These are phyloP conservation scores for Chouioia cunea DNA, from an alignment of 2,888 invertebrate species.

Conservation along the genomic window DNA sequence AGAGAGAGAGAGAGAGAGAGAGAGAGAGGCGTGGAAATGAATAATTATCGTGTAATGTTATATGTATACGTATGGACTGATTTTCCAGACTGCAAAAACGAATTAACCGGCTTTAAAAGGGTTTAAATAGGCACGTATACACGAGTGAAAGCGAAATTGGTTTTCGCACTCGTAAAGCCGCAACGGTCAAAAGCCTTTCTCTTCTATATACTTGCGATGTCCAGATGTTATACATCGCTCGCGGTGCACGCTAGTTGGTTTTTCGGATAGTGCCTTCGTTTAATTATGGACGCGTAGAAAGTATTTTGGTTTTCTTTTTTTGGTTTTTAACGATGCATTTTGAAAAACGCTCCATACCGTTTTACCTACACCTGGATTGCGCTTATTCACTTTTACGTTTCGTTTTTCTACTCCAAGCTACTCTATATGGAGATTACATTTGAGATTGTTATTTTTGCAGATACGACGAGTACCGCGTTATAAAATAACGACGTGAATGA, in stretches of 20 bases:
- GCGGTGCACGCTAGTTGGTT: background rate
- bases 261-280: constrained; percentile 27
- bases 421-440: too few relatives aligned
- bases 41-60: too few relatives aligned
- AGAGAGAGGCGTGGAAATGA: too few relatives aligned
- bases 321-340: background rate
- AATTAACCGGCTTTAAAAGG: constrained; percentile 16
- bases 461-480: too few relatives aligned
- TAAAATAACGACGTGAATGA: too few relatives aligned
- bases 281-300: constrained; percentile 5
- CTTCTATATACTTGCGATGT: constrained; percentile 27
- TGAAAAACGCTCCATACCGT: too few relatives aligned
- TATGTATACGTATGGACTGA: background rate
- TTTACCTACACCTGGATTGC: too few relatives aligned
- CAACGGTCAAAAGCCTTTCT: constrained; percentile 34
- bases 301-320: background rate
- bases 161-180: constrained; percentile 29
- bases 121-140: constrained; percentile 5
- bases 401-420: too few relatives aligned
- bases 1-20: too few relatives aligned
- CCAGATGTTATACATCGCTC: too few relatives aligned
- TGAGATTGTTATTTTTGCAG: too few relatives aligned
- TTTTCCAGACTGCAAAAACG: constrained; percentile 16
- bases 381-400: too few relatives aligned
- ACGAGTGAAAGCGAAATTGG: constrained; percentile 40